These are phyloP conservation scores for Chaetodon trifascialis DNA, from an alignment of 2,113 vertebrate species.

Conservation along the genomic window DNA sequence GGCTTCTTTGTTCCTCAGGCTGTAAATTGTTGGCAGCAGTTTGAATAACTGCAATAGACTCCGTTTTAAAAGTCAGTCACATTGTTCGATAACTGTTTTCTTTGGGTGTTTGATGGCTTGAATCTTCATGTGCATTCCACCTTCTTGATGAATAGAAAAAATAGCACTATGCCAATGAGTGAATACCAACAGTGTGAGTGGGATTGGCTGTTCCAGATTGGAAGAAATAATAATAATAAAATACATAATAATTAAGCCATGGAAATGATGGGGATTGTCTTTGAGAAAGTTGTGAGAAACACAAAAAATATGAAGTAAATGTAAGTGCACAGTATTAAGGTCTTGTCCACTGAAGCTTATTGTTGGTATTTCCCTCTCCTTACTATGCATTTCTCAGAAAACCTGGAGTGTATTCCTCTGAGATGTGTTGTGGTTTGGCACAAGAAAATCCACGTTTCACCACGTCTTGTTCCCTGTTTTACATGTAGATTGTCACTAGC, in stretches of 20 bases:
- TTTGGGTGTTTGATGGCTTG: no score
- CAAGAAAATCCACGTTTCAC: neutral
- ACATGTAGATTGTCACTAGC: no score
- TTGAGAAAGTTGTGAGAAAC: no score
- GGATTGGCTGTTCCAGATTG: neutral
- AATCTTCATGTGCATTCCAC: neutral
- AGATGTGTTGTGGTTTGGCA: neutral
- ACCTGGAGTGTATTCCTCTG: neutral
- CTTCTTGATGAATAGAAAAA: neutral
- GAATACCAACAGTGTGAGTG: neutral
- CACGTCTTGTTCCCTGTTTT: neutral
- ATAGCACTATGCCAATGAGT: neutral
- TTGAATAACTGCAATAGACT: neutral
- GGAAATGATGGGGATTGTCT: no score
- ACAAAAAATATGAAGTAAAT: no score
- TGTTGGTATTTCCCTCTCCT: no score
- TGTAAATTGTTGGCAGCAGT: neutral
- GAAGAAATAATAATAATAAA: neutral
- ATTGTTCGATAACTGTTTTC: no score
- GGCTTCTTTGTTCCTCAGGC: no score
- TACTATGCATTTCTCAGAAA: neutral
- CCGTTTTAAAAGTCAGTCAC: no score
- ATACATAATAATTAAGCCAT: neutral
- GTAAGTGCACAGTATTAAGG: no score
- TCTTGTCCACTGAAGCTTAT: no score